Evolutionary conservation across 2,888 invertebrate genomes (phyloP).

Genomic region (Notocelia uddmanniana): DNA sequence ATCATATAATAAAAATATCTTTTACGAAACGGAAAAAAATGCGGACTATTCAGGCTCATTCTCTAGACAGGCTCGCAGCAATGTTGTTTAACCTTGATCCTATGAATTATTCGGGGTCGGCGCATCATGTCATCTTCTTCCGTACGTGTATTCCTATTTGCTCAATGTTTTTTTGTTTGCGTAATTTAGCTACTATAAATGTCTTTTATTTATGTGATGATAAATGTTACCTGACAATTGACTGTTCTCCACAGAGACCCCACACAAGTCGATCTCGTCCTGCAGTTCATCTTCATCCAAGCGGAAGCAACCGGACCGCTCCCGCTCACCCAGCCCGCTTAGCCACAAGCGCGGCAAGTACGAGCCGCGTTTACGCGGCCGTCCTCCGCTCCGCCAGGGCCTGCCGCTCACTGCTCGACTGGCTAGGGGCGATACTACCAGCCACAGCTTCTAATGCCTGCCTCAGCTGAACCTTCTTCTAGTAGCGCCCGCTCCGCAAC

Average conservation of each 20-base stretch:
- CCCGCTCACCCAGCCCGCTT: conserved; percentile 70
- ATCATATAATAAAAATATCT: too few relatives aligned
- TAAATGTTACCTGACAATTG: neutral
- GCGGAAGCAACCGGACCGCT: conserved; percentile 71
- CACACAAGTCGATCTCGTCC: conserved; percentile 58
- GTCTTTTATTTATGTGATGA: neutral
- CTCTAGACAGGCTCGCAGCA: too few relatives aligned
- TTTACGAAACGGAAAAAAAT: too few relatives aligned
- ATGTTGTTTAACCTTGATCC: too few relatives aligned
- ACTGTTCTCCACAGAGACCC: conserved; percentile 58
- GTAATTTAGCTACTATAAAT: too few relatives aligned
- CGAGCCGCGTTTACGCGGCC: conserved; percentile 72
- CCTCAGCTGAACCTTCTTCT: neutral
- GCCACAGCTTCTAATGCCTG: conserved; percentile 23
- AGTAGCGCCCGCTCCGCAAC: too few relatives aligned
- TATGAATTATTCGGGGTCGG: too few relatives aligned
- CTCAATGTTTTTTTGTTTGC: neutral
- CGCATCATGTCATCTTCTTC: too few relatives aligned
- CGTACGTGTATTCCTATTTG: neutral
- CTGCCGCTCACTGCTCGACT: conserved; percentile 33
- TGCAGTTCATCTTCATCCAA: conserved; percentile 71
- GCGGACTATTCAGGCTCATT: too few relatives aligned
- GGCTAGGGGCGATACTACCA: conserved; percentile 26
- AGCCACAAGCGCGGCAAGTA: conserved; percentile 78
- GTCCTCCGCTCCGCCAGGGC: conserved; percentile 72